Percentiles rank a stretch among this genome's conserved stretches.
These are phyloP conservation scores for Sphecodes monilicornis DNA, from an alignment of 2,888 invertebrate species.

Conservation along the genomic window DNA sequence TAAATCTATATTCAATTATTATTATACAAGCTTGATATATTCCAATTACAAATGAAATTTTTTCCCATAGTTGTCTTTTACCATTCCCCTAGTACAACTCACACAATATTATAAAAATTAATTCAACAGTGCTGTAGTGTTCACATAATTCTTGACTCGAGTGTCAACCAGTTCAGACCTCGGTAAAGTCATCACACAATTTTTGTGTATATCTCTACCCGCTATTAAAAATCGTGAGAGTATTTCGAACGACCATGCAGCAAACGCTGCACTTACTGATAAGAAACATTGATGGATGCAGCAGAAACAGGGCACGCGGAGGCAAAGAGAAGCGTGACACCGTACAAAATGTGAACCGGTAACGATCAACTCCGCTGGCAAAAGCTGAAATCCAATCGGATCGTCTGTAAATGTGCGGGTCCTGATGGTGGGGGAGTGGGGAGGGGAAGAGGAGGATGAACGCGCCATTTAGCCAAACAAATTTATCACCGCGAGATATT, in stretches of 20 bases:
- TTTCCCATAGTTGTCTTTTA: too few relatives aligned
- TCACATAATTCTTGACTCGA: too few relatives aligned
- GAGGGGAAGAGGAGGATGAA: background rate
- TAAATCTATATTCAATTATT: too few relatives aligned
- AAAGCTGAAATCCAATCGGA: slow-evolving; percentile 6
- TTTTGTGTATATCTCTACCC: too few relatives aligned
- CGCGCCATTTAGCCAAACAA: slow-evolving; percentile 38
- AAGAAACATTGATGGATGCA: background rate
- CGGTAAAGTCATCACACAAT: too few relatives aligned
- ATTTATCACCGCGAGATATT: slow-evolving; percentile 52
- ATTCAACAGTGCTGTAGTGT: too few relatives aligned
- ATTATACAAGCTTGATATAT: too few relatives aligned
- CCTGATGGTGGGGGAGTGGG: background rate
- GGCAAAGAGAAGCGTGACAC: background rate
- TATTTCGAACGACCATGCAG: background rate
- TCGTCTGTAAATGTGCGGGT: slow-evolving; percentile 29
- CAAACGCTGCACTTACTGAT: background rate
- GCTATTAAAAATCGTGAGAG: background rate
- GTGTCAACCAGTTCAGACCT: too few relatives aligned
- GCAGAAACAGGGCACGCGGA: background rate
- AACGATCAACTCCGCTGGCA: background rate
- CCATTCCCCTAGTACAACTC: too few relatives aligned
- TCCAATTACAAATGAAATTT: too few relatives aligned
- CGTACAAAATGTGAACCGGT: background rate
- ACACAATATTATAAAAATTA: too few relatives aligned